These are phyloP conservation scores for Cygnus atratus DNA, from an alignment of 2,113 vertebrate genomes.

Conservation along the genomic window DNA sequence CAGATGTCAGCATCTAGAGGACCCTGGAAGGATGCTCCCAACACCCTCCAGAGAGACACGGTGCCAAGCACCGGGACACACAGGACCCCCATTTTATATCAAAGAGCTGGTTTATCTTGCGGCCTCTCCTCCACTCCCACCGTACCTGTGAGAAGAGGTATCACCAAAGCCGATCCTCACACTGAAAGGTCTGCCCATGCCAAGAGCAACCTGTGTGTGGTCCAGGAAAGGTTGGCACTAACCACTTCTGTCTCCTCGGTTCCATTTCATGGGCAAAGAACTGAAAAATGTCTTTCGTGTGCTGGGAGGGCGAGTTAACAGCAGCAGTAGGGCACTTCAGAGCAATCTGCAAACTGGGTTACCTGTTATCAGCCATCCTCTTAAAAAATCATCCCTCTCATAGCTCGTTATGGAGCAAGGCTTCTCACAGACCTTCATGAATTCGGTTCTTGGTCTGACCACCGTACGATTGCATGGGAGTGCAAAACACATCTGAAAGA, in stretches of 20 bases:
- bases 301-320: neutral
- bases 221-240: neutral
- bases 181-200: neutral
- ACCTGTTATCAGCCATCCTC: neutral
- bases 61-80: neutral
- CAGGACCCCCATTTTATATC: neutral
- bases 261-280: neutral
- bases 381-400: neutral
- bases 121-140: fast-evolving
- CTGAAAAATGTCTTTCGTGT: neutral
- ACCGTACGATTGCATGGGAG: neutral
- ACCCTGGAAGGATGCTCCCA: neutral
- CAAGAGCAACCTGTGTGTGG: fast-evolving
- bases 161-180: neutral
- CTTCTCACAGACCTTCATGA: neutral
- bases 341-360: neutral
- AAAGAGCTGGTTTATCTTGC: fast-evolving
- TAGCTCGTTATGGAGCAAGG: fast-evolving
- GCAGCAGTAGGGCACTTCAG: neutral
- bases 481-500: neutral
- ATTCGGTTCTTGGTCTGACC: neutral
- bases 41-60: neutral
- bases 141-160: fast-evolving
- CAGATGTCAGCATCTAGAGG: neutral
- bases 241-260: neutral